A percentile compares a stretch with the other conserved stretches of the same genome.
phyloP scores from a whole-genome alignment of 2,888 invertebrate genomes.

The Clitarchus hookeri region DNA sequence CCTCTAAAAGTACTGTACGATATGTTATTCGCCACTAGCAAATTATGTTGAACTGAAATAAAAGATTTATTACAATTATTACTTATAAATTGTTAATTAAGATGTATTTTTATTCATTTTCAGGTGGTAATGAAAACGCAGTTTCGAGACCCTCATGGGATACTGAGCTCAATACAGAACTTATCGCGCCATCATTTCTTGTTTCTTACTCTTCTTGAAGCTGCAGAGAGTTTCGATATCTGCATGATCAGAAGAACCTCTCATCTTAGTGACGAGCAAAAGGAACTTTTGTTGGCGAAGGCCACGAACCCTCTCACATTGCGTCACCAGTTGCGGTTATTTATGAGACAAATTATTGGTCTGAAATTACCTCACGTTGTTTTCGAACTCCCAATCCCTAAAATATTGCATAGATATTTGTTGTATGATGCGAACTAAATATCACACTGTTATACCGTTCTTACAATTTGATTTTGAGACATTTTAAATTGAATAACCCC shows the following conservation, averaged over 20 bases:
- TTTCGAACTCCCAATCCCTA: constrained; percentile 66
- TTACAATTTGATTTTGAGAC: not conserved
- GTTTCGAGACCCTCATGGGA: constrained; percentile 81
- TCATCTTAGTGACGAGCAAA: constrained; percentile 67
- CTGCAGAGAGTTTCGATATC: constrained; percentile 76
- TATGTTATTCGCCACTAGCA: too few relatives aligned
- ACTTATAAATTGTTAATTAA: not conserved
- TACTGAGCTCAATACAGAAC: constrained; percentile 77
- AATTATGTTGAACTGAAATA: too few relatives aligned
- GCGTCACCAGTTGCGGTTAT: constrained; percentile 67
- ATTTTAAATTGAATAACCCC: not conserved
- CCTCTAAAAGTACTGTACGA: too few relatives aligned
- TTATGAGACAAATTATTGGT: constrained; percentile 63
- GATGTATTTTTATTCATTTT: constrained; percentile 47
- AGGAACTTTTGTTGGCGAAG: constrained; percentile 65
- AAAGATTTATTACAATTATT: not conserved
- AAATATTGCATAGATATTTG: constrained; percentile 67
- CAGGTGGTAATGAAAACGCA: constrained; percentile 82
- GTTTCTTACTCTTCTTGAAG: constrained; percentile 70
- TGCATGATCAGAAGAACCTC: constrained; percentile 78
- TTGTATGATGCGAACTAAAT: constrained; percentile 63
- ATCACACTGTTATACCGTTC: not conserved
- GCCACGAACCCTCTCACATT: constrained; percentile 71
- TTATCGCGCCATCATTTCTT: constrained; percentile 58
- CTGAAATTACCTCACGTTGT: constrained; percentile 62